Evolutionary conservation across 2,113 vertebrate species (phyloP), one percentile per base, ranked within the genome.

Genomic region (Patagioenas fasciata): DNA sequence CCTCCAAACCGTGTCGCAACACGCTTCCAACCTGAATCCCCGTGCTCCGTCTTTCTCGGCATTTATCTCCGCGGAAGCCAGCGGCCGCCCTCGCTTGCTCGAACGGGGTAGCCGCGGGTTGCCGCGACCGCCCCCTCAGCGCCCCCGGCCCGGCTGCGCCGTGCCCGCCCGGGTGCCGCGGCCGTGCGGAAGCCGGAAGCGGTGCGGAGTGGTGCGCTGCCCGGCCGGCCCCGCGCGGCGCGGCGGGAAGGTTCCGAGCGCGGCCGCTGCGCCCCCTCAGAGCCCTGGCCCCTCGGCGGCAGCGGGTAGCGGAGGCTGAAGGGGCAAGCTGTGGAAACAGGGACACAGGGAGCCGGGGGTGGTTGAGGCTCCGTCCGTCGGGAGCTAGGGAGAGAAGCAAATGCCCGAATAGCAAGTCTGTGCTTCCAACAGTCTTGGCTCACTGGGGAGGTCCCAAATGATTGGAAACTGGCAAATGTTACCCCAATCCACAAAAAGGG

Each of bases 181-280:
- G 42, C 70, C 23, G 8, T 4, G 23, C 83, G 88, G 72, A 90
- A 96, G 75, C 67, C 96, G 85, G 93, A 87, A 95, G 87, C 34
- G 58, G 5, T 5, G 19, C 66, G 57, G 24, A 11, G 57, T n/a
- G 5, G 10, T 57, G 47, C 38, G 3, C 54, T 13, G 87, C 74
- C 48, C 72, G 93, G 9, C 56, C 83, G 53, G 71, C 38, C 50
- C 65, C 64, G 64, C 47, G 29, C 64, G 56, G 67, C 50, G 40
- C 19, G 50, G 69, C n/a, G 40, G 36, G 48, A 72, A 53, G 66
- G 94, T 93, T 87, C 94, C 85, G 71, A 6, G 78, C 23, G 34
- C 8, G 34, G 48, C 19, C 8, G 32, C 17, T 18, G 31, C 20
- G 36, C 6, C 15, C 5, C 11, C 14, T 23, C 17, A 23, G 28